Conservation (phyloP, 2,113 vertebrate species). For the Furnarius figulus region DNA sequence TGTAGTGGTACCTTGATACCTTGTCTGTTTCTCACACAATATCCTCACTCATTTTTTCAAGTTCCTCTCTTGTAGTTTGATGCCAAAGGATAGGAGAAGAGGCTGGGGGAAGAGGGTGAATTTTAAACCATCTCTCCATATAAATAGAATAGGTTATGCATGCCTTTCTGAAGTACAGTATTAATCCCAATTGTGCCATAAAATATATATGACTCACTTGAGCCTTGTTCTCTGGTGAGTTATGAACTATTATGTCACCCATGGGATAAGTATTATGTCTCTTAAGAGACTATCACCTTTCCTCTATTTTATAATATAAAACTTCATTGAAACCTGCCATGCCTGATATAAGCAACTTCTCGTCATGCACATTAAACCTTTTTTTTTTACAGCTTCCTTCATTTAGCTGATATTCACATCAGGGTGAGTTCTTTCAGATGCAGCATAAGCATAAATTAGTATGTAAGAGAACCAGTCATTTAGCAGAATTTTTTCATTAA, state of each 20-base stretch:
- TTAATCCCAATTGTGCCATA: slow-evolving; percentile 73
- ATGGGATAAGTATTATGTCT: slow-evolving; percentile 55
- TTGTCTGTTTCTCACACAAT: background rate
- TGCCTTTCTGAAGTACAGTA: slow-evolving; percentile 36
- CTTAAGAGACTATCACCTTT: slow-evolving; percentile 61
- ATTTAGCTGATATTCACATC: slow-evolving; percentile 47
- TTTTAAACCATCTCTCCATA: slow-evolving; percentile 38
- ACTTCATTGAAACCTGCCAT: slow-evolving; percentile 36
- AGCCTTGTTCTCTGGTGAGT: slow-evolving; percentile 71
- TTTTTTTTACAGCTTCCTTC: slow-evolving; percentile 37
- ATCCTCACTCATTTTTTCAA: background rate
- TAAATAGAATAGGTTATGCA: slow-evolving; percentile 34
- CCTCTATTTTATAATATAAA: slow-evolving; percentile 36
- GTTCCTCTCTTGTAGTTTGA: background rate
- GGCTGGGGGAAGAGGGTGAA: background rate
- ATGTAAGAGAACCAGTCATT: slow-evolving; percentile 60
- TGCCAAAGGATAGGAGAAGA: slow-evolving; percentile 6
- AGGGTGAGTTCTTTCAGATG: slow-evolving; percentile 20
- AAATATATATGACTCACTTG: slow-evolving; percentile 68
- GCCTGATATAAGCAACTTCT: slow-evolving; percentile 18
- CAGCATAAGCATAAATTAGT: slow-evolving; percentile 62
- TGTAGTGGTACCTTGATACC: background rate
- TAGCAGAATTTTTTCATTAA: slow-evolving; percentile 65
- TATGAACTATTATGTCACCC: slow-evolving; percentile 67
- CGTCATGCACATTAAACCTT: slow-evolving; percentile 31